Conservation (phyloP, 2,113 vertebrate species). For the Spheniscus mendiculus region DNA sequence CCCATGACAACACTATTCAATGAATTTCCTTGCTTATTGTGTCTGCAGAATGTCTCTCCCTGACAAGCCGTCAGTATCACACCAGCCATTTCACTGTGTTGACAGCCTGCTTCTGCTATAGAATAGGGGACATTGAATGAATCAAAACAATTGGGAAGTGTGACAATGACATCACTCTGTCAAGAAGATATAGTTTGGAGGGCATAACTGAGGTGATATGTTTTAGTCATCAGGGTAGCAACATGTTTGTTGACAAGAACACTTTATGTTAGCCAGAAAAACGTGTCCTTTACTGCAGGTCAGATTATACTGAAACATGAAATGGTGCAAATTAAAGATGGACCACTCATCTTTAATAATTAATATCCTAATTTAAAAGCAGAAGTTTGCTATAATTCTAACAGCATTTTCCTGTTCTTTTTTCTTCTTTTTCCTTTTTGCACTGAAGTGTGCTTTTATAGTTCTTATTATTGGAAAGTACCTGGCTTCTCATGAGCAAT, state of each 20-base stretch:
- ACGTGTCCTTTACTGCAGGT: neutral
- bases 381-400: neutral
- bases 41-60: neutral
- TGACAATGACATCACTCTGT: neutral
- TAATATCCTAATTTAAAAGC: neutral
- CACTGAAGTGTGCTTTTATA: neutral
- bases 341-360: neutral
- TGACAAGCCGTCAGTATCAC: neutral
- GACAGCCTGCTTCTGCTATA: neutral
- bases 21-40: neutral
- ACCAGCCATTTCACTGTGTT: neutral
- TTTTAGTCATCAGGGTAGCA: neutral
- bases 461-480: neutral
- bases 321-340: neutral
- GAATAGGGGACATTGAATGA: neutral
- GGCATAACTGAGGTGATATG: neutral
- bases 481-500: neutral
- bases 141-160: neutral
- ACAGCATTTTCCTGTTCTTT: neutral
- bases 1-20: neutral
- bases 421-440: neutral
- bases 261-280: neutral
- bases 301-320: neutral
- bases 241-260: neutral
- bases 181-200: neutral